These are phyloP conservation scores for Pasiphila rectangulata DNA, from an alignment of 2,888 invertebrate genomes.

Conservation along the genomic window DNA sequence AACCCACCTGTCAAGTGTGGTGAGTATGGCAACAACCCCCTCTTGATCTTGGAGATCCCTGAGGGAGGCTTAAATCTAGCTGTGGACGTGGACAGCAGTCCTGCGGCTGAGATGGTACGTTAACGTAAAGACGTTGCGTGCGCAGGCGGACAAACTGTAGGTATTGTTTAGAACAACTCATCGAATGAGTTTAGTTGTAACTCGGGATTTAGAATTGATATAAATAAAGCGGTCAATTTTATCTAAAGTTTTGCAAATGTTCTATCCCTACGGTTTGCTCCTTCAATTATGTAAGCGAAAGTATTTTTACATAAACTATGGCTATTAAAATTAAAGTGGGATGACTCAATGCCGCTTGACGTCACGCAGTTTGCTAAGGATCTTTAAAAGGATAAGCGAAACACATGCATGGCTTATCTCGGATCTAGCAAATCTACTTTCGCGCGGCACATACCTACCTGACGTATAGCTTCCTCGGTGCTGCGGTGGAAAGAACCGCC, in stretches of 20 bases:
- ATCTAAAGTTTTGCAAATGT: constrained; percentile 22
- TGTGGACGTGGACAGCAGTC: no score
- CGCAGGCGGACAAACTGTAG: constrained; percentile 29
- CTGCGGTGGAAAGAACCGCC: constrained; percentile 18
- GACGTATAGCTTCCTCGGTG: background rate
- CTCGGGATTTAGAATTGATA: constrained; percentile 6
- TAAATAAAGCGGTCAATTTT: constrained; percentile 20
- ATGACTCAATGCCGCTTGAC: constrained; percentile 5
- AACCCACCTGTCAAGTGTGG: no score
- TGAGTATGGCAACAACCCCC: no score
- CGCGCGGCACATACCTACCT: constrained; percentile 6
- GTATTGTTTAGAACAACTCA: constrained; percentile 16
- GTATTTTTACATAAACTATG: constrained; percentile 1
- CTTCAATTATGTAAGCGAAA: background rate
- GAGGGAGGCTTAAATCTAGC: no score
- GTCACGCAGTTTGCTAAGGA: constrained; percentile 1
- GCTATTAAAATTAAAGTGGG: constrained; percentile 22
- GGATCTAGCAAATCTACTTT: constrained; percentile 5
- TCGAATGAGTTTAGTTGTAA: constrained; percentile 20
- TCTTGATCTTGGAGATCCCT: no score
- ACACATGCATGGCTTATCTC: no score
- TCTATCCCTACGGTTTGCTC: constrained; percentile 22
- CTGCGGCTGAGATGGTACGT: no score
- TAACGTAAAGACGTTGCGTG: constrained; percentile 35
- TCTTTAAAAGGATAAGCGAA: constrained; percentile 17